These are phyloP conservation scores for Pyrocephalus nanus DNA, from an alignment of 2,797 vertebrate species.

Conservation along the genomic window DNA sequence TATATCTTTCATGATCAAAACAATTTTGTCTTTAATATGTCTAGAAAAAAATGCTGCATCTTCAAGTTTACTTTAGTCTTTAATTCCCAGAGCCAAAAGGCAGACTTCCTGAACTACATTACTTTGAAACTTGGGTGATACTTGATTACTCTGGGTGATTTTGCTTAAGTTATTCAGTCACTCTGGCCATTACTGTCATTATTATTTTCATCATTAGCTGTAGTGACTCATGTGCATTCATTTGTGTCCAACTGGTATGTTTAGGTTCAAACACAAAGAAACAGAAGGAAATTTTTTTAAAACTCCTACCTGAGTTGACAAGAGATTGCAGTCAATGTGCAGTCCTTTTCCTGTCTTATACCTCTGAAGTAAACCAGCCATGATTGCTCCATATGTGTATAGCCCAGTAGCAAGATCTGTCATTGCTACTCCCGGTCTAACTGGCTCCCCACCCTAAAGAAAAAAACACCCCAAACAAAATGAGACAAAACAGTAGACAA, in stretches of 20 bases:
- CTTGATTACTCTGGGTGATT: background rate
- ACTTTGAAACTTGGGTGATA: background rate
- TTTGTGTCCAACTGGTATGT: background rate
- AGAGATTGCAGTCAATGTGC: conserved; percentile 93
- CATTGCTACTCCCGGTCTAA: conserved; percentile 93
- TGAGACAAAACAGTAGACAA: background rate
- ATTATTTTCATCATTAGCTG: background rate
- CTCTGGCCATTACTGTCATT: background rate
- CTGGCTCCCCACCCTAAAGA: conserved; percentile 87
- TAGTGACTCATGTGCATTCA: background rate
- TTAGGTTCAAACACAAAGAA: background rate
- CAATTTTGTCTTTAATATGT: background rate
- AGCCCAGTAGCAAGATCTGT: conserved; percentile 94
- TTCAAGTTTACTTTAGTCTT: background rate
- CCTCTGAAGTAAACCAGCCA: conserved; percentile 91
- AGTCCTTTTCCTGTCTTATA: conserved; percentile 83
- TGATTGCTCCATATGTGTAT: conserved; percentile 87
- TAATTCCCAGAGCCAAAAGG: background rate
- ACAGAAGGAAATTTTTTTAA: background rate
- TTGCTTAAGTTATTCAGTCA: background rate
- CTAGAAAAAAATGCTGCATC: background rate
- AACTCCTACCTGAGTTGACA: conserved; percentile 89
- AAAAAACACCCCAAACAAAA: background rate
- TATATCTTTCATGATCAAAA: background rate
- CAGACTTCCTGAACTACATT: background rate